A percentile compares a stretch with the other conserved stretches of the same genome.
phyloP scores from a whole-genome alignment of 2,113 vertebrate species.

The Gymnobelideus leadbeateri region DNA sequence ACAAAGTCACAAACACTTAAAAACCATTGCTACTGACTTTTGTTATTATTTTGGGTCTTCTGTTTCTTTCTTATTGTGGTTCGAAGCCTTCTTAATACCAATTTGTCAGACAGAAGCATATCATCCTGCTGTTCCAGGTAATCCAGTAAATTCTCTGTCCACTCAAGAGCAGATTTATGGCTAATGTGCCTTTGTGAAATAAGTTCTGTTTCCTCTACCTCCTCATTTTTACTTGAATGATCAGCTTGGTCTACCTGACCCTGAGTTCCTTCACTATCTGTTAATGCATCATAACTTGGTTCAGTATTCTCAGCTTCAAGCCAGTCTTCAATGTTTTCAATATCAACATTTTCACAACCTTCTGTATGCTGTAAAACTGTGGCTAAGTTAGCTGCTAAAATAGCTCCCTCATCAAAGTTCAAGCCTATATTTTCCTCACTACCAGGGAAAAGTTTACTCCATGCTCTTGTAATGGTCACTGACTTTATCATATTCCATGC shows the following conservation, averaged over 20 bases:
- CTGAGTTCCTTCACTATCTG: constrained; percentile 52
- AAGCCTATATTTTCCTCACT: constrained; percentile 70
- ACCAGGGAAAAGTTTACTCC: constrained; percentile 78
- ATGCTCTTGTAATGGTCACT: constrained; percentile 75
- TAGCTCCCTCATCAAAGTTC: constrained; percentile 75
- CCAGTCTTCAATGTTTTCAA: constrained; percentile 76
- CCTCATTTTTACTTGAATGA: constrained; percentile 44
- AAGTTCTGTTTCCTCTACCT: constrained; percentile 62
- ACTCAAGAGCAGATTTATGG: constrained; percentile 78
- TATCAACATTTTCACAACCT: constrained; percentile 72
- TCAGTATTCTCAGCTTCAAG: constrained; percentile 66
- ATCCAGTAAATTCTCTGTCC: constrained; percentile 78
- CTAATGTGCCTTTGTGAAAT: constrained; percentile 74
- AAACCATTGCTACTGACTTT: constrained; percentile 60
- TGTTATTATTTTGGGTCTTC: constrained; percentile 68
- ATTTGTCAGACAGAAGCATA: constrained; percentile 79
- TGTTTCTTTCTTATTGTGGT: constrained; percentile 80
- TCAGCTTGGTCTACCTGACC: constrained; percentile 49
- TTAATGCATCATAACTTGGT: constrained; percentile 64
- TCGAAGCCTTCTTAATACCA: constrained; percentile 77
- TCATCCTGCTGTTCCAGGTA: constrained; percentile 80
- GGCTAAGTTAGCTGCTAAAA: constrained; percentile 79
- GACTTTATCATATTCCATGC: constrained; percentile 79
- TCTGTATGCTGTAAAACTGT: constrained; percentile 78
- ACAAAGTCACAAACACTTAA: constrained; percentile 44